These are phyloP conservation scores for Charaxes varanes DNA, from an alignment of 1,140 invertebrate species.

Conservation along the genomic window DNA sequence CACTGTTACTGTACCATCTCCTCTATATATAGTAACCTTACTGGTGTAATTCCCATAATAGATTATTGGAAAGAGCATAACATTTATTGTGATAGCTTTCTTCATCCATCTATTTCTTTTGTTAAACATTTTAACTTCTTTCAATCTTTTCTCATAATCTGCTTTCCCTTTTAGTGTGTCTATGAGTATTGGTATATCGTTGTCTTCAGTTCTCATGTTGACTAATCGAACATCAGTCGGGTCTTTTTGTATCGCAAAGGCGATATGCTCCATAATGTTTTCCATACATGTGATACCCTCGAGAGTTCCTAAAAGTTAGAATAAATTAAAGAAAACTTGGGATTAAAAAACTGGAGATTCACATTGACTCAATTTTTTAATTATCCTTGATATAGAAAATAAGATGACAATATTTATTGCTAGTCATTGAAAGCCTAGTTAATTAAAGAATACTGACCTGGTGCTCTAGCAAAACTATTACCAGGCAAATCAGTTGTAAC, in stretches of 20 bases:
- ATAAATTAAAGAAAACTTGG: not conserved
- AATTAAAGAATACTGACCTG: slow-evolving; percentile 68
- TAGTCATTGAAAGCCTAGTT: too few relatives aligned
- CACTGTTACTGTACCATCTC: slow-evolving; percentile 85
- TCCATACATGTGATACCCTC: slow-evolving; percentile 83
- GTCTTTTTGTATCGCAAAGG: slow-evolving; percentile 79
- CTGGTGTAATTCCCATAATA: slow-evolving; percentile 77
- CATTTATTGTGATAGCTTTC: slow-evolving; percentile 77
- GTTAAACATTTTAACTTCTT: slow-evolving; percentile 78
- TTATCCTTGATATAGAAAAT: too few relatives aligned
- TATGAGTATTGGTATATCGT: slow-evolving; percentile 50
- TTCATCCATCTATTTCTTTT: slow-evolving; percentile 85
- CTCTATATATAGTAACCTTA: slow-evolving; percentile 79
- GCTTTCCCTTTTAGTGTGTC: slow-evolving; percentile 37
- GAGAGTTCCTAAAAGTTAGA: slow-evolving; percentile 56
- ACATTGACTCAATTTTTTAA: too few relatives aligned
- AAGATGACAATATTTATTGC: too few relatives aligned
- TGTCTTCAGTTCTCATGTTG: slow-evolving; percentile 75
- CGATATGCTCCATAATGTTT: slow-evolving; percentile 89
- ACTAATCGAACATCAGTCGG: slow-evolving; percentile 78
- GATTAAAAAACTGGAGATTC: not conserved
- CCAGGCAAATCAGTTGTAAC: slow-evolving; percentile 78
- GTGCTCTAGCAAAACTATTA: slow-evolving; percentile 78
- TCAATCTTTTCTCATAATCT: slow-evolving; percentile 76
- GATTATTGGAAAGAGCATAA: slow-evolving; percentile 79